These are phyloP conservation scores for Coracias cyanogaster DNA, from an alignment of 2,797 vertebrate genomes.

Conservation along the genomic window DNA sequence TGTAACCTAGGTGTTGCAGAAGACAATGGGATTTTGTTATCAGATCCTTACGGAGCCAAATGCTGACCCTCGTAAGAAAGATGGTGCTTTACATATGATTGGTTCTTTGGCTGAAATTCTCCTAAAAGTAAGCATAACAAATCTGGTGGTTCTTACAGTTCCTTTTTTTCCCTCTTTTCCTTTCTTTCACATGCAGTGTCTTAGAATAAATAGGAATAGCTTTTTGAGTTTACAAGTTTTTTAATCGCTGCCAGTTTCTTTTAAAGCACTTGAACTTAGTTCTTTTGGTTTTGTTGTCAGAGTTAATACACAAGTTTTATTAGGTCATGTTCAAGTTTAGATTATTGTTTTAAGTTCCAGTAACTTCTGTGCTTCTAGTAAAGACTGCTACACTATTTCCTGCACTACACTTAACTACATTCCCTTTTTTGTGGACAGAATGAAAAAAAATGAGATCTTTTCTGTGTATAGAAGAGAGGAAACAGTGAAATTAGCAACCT, in stretches of 20 bases:
- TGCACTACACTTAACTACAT: background rate
- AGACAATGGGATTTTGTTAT: slow-evolving; percentile 98
- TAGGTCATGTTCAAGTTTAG: background rate
- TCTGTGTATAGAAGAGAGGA: background rate
- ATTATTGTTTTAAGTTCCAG: background rate
- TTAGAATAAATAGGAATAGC: background rate
- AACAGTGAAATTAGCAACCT: background rate
- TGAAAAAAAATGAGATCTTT: background rate
- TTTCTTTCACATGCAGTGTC: background rate
- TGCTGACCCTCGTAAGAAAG: slow-evolving; percentile 97
- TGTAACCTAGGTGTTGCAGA: slow-evolving; percentile 91
- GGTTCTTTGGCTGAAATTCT: slow-evolving; percentile 98
- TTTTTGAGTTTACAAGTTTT: background rate
- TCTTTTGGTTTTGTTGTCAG: background rate
- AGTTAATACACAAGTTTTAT: background rate
- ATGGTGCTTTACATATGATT: slow-evolving; percentile 98
- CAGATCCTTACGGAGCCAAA: slow-evolving; percentile 94
- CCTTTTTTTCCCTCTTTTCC: background rate
- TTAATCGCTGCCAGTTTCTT: background rate
- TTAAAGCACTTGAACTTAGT: background rate
- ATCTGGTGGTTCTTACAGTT: background rate
- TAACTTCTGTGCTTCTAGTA: background rate
- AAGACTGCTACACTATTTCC: background rate
- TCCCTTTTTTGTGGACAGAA: background rate
- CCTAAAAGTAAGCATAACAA: slow-evolving; percentile 87